These are phyloP conservation scores for Hymenopus coronatus DNA, from an alignment of 2,888 invertebrate species.

Conservation along the genomic window DNA sequence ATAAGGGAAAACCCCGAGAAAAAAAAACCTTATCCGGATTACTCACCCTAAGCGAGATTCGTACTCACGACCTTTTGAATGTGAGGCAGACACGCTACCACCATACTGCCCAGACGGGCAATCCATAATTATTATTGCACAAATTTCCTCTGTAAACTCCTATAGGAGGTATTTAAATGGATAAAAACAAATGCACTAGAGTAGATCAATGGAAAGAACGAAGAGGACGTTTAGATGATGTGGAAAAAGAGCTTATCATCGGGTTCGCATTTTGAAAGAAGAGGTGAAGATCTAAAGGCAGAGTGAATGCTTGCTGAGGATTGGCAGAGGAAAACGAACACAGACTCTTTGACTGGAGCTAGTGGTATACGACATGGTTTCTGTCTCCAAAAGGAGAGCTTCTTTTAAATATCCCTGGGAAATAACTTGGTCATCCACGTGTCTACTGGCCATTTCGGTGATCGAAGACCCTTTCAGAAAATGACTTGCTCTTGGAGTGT, in stretches of 20 bases:
- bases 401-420: neutral
- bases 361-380: neutral
- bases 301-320: neutral
- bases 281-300: neutral
- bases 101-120: no score
- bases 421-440: neutral
- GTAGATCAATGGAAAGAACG: no score
- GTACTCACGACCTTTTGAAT: no score
- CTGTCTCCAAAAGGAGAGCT: neutral
- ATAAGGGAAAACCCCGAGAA: no score
- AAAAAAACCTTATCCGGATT: no score
- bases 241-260: neutral
- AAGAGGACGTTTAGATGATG: neutral
- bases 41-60: no score
- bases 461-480: neutral
- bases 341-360: no score
- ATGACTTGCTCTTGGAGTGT: neutral
- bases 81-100: no score
- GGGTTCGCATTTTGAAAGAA: neutral
- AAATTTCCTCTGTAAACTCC: no score
- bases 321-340: neutral
- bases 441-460: neutral
- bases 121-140: no score
- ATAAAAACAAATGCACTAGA: no score
- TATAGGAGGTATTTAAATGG: no score